A percentile compares a stretch with the other conserved stretches of the same genome.
Evolutionary conservation across 2,113 vertebrate genomes (phyloP).

Genomic region (Xiphophorus maculatus): DNA sequence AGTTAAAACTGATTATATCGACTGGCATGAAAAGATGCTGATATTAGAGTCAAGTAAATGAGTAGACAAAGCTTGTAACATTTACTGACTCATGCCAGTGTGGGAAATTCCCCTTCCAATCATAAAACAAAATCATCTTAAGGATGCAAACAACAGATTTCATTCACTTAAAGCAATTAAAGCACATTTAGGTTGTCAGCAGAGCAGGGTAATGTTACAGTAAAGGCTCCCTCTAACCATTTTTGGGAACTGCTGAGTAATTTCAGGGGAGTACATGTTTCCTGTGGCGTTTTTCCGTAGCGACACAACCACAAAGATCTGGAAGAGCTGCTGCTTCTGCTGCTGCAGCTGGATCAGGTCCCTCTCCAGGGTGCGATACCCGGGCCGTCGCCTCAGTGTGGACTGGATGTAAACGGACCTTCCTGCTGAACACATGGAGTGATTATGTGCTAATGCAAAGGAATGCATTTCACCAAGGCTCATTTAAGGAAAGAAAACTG

Average conservation of each 20-base stretch:
- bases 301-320: constrained; percentile 96
- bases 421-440: constrained; percentile 72
- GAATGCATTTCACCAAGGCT: neutral
- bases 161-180: constrained; percentile 12
- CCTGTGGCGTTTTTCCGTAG: constrained; percentile 86
- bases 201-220: neutral
- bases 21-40: too few relatives aligned
- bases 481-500: neutral
- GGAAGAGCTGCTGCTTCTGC: constrained; percentile 94
- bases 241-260: constrained; percentile 95
- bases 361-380: constrained; percentile 93
- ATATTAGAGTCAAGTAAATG: neutral
- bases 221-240: constrained; percentile 80
- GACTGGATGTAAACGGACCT: constrained; percentile 84
- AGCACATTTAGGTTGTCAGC: neutral
- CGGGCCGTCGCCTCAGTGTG: constrained; percentile 85
- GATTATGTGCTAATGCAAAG: constrained; percentile 3
- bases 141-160: constrained; percentile 5
- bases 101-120: neutral
- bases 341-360: constrained; percentile 94
- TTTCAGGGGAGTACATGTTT: constrained; percentile 85
- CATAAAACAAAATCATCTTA: neutral
- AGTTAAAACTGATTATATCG: too few relatives aligned
- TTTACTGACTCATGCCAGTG: neutral
- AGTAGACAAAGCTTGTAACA: neutral